These are phyloP conservation scores for Conus betulinus DNA, from an alignment of 1,140 invertebrate genomes.

Conservation along the genomic window DNA sequence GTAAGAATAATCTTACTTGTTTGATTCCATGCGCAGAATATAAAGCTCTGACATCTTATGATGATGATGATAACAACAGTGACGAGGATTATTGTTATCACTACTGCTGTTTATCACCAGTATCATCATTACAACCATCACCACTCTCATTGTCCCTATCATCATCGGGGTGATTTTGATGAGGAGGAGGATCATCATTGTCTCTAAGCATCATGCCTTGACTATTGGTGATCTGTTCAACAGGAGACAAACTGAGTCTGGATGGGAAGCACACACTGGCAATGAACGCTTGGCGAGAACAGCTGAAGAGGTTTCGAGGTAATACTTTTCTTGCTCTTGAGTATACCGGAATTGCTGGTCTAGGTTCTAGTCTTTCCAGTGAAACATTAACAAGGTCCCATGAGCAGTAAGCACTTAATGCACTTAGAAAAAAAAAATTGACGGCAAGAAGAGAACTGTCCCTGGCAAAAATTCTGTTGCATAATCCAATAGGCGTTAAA, in stretches of 20 bases:
- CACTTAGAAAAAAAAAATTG: no score
- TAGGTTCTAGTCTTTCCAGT: background rate
- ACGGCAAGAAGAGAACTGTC: no score
- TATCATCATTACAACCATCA: no score
- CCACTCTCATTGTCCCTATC: no score
- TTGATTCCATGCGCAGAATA: background rate
- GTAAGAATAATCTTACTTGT: background rate
- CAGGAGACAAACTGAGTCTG: conserved; percentile 68
- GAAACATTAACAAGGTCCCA: background rate
- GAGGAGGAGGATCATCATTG: no score
- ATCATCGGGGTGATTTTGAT: no score
- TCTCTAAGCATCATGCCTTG: no score
- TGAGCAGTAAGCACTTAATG: no score
- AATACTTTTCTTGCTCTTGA: conserved; percentile 11
- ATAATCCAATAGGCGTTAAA: no score
- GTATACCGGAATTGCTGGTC: background rate
- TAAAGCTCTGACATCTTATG: no score
- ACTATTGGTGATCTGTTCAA: background rate
- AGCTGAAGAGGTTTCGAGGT: conserved; percentile 63
- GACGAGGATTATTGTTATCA: background rate
- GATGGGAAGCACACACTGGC: conserved; percentile 68
- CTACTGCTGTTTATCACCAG: background rate
- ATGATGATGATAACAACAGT: no score
- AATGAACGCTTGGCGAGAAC: conserved; percentile 68
- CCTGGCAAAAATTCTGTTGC: no score